Evolutionary conservation across 2,113 vertebrate genomes (phyloP), one percentile per base, ranked within the genome.

Genomic region (Sylvietta virens): DNA sequence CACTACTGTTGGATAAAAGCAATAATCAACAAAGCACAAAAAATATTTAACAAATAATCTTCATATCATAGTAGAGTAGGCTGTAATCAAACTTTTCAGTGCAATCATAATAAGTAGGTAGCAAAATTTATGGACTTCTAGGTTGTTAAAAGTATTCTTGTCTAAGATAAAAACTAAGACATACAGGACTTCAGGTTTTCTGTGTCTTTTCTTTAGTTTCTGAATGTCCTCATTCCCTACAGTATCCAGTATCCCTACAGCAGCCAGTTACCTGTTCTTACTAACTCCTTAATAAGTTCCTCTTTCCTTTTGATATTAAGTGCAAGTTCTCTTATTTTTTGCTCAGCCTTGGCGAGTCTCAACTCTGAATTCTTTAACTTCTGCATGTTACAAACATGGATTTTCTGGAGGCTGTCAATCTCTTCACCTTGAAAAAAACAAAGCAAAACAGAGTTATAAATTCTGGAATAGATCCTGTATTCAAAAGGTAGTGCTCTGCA

Each of bases 301-400:
- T 99, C 98, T 89, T 99, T 99, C 98, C 98, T 98, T 94, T 91
- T 98, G 92, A 99, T 99, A 92, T 98, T 98, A 96, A 99, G 95
- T 42, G 98, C 97, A 94, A 99, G 98, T 90, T 98, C 98, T 90
- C 96, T 98, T 94, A 99, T 98, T 96, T 98, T 98, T 96, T 97
- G 98, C 89, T 98, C 95, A 37, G 97, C 93, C 73, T 97, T 91
- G 45, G 88, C 94, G 33, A 98, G 86, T 93, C 96, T 97, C 61
- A 98, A 78, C 86, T 98, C 98, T 54, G 96, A 96, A 95, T 96
- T 97, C 94, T 95, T 98, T 94, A 97, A 85, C 35, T 97, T 98
- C 94, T 98, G 97, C 86, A 97, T 50, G 91, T 98, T 98, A 78
- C 95, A 82, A 72, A 89, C 93, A 62, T 97, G 97, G 91, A 96